Evolutionary conservation across 2,113 vertebrate species (phyloP), one percentile per base, ranked within the genome.

Genomic region (Dasyprocta punctata): DNA sequence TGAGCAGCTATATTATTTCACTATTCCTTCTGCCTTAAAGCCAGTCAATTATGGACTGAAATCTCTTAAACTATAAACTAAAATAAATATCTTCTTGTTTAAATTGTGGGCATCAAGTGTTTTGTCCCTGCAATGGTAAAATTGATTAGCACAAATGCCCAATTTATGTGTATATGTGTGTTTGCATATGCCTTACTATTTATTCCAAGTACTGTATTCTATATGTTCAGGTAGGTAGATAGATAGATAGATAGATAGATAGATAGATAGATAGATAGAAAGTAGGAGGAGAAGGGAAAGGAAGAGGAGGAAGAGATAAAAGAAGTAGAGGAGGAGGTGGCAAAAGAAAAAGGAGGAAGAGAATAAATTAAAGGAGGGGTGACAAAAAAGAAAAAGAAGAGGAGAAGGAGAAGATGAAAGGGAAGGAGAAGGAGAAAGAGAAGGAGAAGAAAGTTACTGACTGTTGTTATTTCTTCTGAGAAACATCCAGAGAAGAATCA

Each of bases 331-430:
- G 10, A 8, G 13, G 22, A 6, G 1, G 5, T 10, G 28, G 19
- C 0, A 63, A 28, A 41, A 5, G 13, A 54, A 8, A 9, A 38
- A 58, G 19, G 26, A 71, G 22, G 4, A 71, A 28, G 5, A 12
- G 6, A 67, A 3, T 3, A 28, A 10, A 3, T 5, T 54, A 16
- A 30, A 36, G 17, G 44, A 49, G 1, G 6, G 24, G 5, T 20
- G 12, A 17, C 3, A 24, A 2, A 47, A 17, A 67, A 24, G 16
- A 19, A 30, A 11, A 33, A 49, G 16, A 20, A 47, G 14, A 10
- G 7, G 28, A 8, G 2, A 4, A 9, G 33, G 13, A 0, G n/a
- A 13, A 2, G 69, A 84, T 7, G 3, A 26, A 38, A 24, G 65
- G 6, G 10, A 24, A 19, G 12, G 20, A n/a, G 5, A 10, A 73